phyloP scores from a whole-genome alignment of 2,888 invertebrate genomes.

The Synergus laeviventris region DNA sequence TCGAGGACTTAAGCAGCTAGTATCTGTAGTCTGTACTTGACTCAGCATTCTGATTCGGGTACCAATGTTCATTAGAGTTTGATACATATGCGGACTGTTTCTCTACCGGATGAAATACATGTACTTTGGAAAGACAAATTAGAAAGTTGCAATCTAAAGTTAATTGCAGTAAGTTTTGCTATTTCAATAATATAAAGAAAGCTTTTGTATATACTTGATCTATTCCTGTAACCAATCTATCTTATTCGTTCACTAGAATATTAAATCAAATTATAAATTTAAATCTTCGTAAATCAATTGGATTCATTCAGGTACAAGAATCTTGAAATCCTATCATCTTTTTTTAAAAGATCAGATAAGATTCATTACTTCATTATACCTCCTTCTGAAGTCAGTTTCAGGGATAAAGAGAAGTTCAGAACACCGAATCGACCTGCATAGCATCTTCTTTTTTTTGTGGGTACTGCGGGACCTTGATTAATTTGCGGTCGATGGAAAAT shows the following conservation, averaged over 20 bases:
- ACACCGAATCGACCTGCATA: constrained; percentile 27
- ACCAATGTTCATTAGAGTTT: neutral
- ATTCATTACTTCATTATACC: constrained; percentile 25
- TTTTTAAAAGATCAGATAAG: neutral
- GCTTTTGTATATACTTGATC: too few relatives aligned
- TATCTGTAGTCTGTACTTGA: constrained; percentile 44
- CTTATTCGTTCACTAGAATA: neutral
- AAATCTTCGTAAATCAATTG: neutral
- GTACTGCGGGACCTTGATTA: constrained; percentile 21
- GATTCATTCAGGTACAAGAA: neutral
- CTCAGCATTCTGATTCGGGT: constrained; percentile 48
- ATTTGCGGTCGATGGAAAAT: constrained; percentile 35
- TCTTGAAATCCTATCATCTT: neutral
- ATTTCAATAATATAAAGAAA: too few relatives aligned
- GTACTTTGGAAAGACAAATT: too few relatives aligned
- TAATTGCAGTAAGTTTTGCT: too few relatives aligned
- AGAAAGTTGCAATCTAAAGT: too few relatives aligned
- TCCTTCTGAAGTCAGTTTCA: constrained; percentile 20
- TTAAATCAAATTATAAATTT: neutral
- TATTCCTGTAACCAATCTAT: too few relatives aligned
- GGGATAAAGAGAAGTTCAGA: constrained; percentile 25
- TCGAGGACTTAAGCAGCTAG: constrained; percentile 57
- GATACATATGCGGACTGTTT: constrained; percentile 26
- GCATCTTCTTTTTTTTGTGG: constrained; percentile 31
- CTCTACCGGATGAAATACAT: neutral